Evolutionary conservation across 2,797 vertebrate genomes (phyloP).

Genomic region (Bradypus variegatus): DNA sequence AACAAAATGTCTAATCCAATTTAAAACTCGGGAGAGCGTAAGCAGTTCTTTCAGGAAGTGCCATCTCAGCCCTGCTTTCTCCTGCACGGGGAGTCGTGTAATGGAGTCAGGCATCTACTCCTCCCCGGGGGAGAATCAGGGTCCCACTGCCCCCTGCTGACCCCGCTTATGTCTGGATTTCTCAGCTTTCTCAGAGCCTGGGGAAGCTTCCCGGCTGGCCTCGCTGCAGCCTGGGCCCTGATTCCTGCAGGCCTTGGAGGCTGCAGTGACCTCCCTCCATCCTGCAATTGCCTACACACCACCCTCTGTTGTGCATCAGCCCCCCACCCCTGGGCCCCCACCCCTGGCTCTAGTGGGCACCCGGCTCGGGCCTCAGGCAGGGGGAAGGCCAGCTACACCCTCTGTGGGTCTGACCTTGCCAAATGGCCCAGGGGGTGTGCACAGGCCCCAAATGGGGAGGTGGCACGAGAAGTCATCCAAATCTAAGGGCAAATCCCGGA

Average conservation of each 20-base stretch:
- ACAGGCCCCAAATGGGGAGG: too few relatives aligned
- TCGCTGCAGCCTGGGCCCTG: not conserved
- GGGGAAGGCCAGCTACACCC: too few relatives aligned
- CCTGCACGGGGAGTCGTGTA: not conserved
- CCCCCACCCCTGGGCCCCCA: too few relatives aligned
- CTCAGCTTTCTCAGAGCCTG: not conserved
- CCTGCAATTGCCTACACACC: too few relatives aligned
- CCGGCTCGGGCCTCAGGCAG: too few relatives aligned
- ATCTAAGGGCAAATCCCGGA: not conserved
- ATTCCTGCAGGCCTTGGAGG: not conserved
- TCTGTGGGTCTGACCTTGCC: too few relatives aligned
- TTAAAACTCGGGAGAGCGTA: not conserved
- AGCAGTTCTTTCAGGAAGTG: not conserved
- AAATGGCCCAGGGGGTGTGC: too few relatives aligned
- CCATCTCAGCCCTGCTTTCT: not conserved
- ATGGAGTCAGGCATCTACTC: too few relatives aligned
- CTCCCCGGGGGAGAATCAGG: not conserved
- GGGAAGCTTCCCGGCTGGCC: not conserved
- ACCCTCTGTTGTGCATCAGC: too few relatives aligned
- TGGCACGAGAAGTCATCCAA: too few relatives aligned
- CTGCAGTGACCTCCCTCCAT: not conserved
- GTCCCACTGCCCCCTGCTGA: not conserved
- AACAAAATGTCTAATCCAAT: not conserved
- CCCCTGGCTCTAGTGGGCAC: too few relatives aligned
- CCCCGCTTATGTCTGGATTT: fast-evolving